Evolutionary conservation across 1,140 invertebrate species (phyloP).

Genomic region (Drosophila gunungcola): DNA sequence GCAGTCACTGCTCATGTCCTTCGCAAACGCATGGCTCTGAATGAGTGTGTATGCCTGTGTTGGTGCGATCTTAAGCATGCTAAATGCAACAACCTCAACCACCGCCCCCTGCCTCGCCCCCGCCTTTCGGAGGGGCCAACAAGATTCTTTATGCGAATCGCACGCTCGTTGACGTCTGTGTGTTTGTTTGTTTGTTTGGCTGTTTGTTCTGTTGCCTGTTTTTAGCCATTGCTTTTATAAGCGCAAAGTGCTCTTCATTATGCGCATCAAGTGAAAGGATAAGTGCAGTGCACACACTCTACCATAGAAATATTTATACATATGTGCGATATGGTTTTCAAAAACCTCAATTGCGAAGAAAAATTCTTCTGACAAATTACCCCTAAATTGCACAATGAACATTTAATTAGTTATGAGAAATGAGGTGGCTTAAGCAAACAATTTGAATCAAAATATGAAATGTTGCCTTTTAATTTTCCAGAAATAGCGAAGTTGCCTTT

Average conservation of each 20-base stretch:
- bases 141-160: conserved; percentile 40
- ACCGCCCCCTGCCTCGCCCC: neutral
- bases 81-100: conserved; percentile 51
- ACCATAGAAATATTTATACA: conserved; percentile 32
- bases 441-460: conserved; percentile 14
- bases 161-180: conserved; percentile 52
- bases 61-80: conserved; percentile 60
- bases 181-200: conserved; percentile 49
- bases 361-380: conserved; percentile 56
- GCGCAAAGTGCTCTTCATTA: conserved; percentile 83
- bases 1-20: conserved; percentile 71
- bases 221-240: conserved; percentile 81
- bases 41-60: conserved; percentile 19
- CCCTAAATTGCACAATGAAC: conserved; percentile 41
- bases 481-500: neutral
- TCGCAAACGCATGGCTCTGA: conserved; percentile 49
- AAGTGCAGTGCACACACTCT: conserved; percentile 57
- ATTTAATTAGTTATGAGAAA: conserved; percentile 1
- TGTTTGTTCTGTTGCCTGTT: conserved; percentile 68
- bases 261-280: conserved; percentile 79
- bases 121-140: conserved; percentile 9
- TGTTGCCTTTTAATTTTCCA: conserved; percentile 14
- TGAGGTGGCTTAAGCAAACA: neutral
- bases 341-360: conserved; percentile 48
- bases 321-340: conserved; percentile 52